phyloP scores from a whole-genome alignment of 2,888 invertebrate species.

The Synanthedon formicaeformis region DNA sequence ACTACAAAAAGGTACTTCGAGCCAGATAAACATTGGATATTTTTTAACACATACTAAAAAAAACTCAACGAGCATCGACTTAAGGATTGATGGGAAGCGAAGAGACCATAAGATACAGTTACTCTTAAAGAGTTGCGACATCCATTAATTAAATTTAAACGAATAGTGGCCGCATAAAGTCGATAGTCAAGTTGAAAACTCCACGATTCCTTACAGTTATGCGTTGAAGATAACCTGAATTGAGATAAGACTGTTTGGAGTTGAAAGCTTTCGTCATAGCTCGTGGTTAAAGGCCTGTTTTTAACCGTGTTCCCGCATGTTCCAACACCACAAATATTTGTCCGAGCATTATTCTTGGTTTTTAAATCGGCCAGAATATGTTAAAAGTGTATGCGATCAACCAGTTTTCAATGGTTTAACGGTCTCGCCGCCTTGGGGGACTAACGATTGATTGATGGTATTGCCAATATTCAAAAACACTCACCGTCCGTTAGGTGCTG shows the following conservation, averaged over 20 bases:
- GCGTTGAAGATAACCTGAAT: slow-evolving; percentile 50
- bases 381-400: slow-evolving; percentile 17
- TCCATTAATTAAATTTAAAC: slow-evolving; percentile 8
- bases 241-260: slow-evolving; percentile 42
- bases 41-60: not conserved
- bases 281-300: slow-evolving; percentile 1
- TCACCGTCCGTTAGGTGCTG: slow-evolving; percentile 80
- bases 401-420: slow-evolving; percentile 43
- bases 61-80: not conserved
- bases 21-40: not conserved
- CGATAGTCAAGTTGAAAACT: slow-evolving; percentile 21
- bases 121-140: not conserved
- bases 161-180: slow-evolving; percentile 3
- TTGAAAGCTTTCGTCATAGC: slow-evolving; percentile 18
- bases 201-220: slow-evolving; percentile 45
- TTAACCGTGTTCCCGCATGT: slow-evolving; percentile 4
- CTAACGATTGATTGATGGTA: slow-evolving; percentile 17
- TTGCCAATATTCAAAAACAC: slow-evolving; percentile 13
- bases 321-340: slow-evolving; percentile 14
- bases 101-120: not conserved
- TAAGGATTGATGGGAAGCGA: not conserved
- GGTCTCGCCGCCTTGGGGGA: slow-evolving; percentile 21
- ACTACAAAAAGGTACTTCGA: not conserved
- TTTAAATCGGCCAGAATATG: not conserved
- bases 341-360: not conserved